Evolutionary conservation across 2,797 vertebrate species (phyloP).

Genomic region (Pseudochirops corinnae): DNA sequence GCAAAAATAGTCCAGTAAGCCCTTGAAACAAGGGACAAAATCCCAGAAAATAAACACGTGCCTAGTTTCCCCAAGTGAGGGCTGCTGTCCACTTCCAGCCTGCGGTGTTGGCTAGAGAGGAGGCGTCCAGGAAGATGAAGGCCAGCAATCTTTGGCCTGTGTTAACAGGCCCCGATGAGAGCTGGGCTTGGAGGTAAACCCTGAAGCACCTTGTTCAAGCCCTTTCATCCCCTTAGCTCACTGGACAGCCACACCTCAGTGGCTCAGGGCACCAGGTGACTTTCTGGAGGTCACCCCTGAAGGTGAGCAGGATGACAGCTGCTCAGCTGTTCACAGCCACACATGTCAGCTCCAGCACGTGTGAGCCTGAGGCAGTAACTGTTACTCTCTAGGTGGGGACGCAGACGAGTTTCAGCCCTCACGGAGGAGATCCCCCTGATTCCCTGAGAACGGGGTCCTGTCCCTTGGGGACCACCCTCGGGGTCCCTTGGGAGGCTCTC

Average conservation of each 20-base stretch:
- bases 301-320: neutral
- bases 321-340: neutral
- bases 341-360: neutral
- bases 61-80: fast-evolving
- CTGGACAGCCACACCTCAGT: neutral
- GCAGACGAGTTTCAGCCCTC: neutral
- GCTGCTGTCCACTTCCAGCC: neutral
- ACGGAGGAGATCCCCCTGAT: neutral
- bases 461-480: neutral
- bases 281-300: neutral
- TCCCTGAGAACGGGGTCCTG: neutral
- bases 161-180: neutral
- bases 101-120: neutral
- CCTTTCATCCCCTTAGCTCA: neutral
- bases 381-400: no score
- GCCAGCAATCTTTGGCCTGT: neutral
- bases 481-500: neutral
- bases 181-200: neutral
- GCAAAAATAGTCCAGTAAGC: neutral
- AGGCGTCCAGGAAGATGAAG: neutral
- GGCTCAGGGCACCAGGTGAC: neutral
- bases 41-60: neutral
- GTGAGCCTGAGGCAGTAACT: no score
- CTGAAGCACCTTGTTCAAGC: neutral
- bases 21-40: neutral